Conservation (phyloP, 53 echinoderm and acorn worm species). For the Echinometra lucunter region DNA sequence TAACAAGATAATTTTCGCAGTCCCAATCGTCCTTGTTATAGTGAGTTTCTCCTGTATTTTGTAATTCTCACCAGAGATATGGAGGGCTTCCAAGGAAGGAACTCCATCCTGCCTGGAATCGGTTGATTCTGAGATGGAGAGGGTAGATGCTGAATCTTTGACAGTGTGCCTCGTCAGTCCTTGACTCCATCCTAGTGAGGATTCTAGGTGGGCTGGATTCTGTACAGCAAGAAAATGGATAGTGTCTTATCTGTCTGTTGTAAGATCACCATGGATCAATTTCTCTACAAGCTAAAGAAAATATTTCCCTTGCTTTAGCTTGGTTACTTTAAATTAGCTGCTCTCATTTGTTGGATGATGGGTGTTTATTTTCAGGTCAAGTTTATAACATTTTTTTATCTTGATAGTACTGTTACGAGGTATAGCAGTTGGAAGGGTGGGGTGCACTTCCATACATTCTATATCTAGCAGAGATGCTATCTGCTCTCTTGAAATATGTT, state of each 20-base stretch:
- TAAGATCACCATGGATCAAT: no score
- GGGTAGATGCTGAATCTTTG: slow-evolving; percentile 53
- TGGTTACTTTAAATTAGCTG: no score
- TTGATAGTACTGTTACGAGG: no score
- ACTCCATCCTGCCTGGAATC: slow-evolving; percentile 80
- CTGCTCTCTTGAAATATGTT: slow-evolving; percentile 85
- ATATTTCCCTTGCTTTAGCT: no score
- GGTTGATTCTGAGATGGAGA: slow-evolving; percentile 74
- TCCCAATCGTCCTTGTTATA: no score
- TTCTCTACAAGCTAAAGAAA: no score
- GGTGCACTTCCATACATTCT: slow-evolving; percentile 86
- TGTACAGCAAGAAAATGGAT: not conserved
- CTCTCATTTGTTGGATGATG: no score
- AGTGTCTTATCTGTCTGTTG: not conserved
- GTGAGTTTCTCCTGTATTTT: no score
- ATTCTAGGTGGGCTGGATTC: slow-evolving; percentile 64
- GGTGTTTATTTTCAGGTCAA: no score
- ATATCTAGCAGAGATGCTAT: slow-evolving; percentile 96
- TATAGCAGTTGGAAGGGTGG: no score
- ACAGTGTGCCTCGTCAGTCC: not conserved
- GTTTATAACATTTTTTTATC: no score
- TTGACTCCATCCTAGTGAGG: slow-evolving; percentile 61
- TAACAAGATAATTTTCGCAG: no score
- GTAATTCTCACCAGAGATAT: slow-evolving; percentile 87
- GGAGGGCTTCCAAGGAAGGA: slow-evolving; percentile 91